Evolutionary conservation across 2,113 vertebrate genomes (phyloP), one percentile per base, ranked within the genome.

Genomic region (Brevimyrus niger): DNA sequence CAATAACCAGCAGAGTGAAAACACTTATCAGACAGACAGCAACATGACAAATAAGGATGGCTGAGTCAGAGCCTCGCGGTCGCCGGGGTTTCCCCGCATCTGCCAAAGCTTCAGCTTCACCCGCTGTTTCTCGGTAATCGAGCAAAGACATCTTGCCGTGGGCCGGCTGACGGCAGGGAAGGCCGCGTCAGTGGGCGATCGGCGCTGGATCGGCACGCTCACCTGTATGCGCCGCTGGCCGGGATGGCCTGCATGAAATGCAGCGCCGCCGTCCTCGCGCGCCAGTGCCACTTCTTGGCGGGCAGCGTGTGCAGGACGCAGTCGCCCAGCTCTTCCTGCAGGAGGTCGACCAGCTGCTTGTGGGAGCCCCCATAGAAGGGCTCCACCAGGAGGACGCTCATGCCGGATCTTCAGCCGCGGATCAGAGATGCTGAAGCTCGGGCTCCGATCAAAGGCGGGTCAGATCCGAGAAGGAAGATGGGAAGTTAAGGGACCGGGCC

Each of bases 261-360:
- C 23, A 99, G 93, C 4, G 98, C 97, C 0, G 98, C 95, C 0
- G 97, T 99, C 47, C 98, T 94, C 0, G 98, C 97, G 91, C 96
- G 97, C 98, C 98, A 99, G 76, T 98, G 98, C 98, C 98, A 99
- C 91, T 99, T 99, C 95, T 99, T 99, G 58, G 97, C 97, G 7
- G 98, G 96, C 9, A 99, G 95, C 0, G 97, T 97, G 89, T 95
- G 96, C 89, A 96, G 92, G 35, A 95, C 93, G 88, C 96, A 97
- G 83, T 93, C 94, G 0, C 73, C 86, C 0, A 98, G 76, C 51
- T 97, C 96, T 35, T 96, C 94, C 50, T 94, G 94, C 53, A 99
- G 96, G 51, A 99, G 95, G 91, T 99, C 97, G 11, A 96, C 94
- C 91, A 99, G 95, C 93, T 99, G 98, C 90, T 97, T 97, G 94